Evolutionary conservation across 2,113 vertebrate species (phyloP), one percentile per base, ranked within the genome.

Genomic region (Nesoenas mayeri): DNA sequence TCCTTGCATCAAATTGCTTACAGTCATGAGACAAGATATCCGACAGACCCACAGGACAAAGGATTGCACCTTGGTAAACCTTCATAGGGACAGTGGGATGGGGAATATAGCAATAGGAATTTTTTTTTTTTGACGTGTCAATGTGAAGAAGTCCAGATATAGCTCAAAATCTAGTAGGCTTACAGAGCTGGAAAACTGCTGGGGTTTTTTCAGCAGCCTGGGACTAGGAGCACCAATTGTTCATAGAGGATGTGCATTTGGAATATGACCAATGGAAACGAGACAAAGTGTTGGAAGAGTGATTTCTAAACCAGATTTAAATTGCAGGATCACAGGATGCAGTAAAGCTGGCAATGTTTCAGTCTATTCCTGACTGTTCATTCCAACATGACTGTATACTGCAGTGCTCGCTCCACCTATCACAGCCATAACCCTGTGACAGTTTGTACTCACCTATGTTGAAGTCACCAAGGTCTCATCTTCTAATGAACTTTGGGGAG

Each of bases 101-200:
- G 10, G 18, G 8, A 36, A 74, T 10, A 40, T 11, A 64, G 38
- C 16, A 74, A 11, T 14, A 54, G 47, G 10, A 70, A 58, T 15
- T 47, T 47, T 47, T 47, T 28, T 28, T 21, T 38, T 38, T 38
- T 38, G 38, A 38, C 11, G 6, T 2, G 14, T 21, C 48, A 31
- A 2, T 1, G 0, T 47, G 61, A 53, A 71, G 15, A 70, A 38
- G 29, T 4, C 29, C 17, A 12, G 1, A 24, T 3, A 20, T 9
- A 32, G 19, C 44, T 47, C 34, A n/a, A 73, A 86, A 29, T 31
- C 31, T n/a, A 50, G 11, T 10, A 58, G 53, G 6, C 6, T 85
- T 50, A 38, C 5, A 10, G 29, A 66, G 17, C 2, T 42, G 38
- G 22, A 85, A 91, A 88, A 86, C 1, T 40, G 29, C 15, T n/a